Evolutionary conservation across 2,888 invertebrate species (phyloP), one percentile per base, ranked within the genome.

Genomic region (Alcis repandata): DNA sequence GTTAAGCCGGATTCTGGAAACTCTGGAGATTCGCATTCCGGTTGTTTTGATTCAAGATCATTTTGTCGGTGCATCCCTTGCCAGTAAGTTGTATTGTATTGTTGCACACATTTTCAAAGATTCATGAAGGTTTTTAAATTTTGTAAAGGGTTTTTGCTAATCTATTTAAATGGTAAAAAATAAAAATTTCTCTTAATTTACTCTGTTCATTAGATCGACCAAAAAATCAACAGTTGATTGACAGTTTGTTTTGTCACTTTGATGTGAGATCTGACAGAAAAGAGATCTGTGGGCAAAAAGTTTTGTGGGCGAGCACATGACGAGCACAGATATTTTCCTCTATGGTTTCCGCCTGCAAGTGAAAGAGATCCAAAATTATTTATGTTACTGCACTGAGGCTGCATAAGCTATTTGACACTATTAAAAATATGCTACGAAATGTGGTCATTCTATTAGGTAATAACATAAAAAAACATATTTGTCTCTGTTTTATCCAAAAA

Each of bases 1-100:
- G 72, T 63, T 41, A 82, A 69, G 33, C 73, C 73, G 22, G 69
- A 73, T 62, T 81, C 76, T 32, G 80, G 49, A 69, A 59, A 54
- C 67, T 67, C 48, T 65, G 71, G 11, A 33, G 49, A 32, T 63
- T 72, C 69, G 60, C 62, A 67, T 45, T 72, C 75, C 61, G 53
- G 62, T 27, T 45, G 19, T 60, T 46, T 67, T 40, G 63, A 43
- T 49, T 60, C 59, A 54, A 46, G 17, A 70, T 61, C 49, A 68
- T 72, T 74, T 70, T 70, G 75, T 64, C 79, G 82, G 79, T 83
- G 85, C 88, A 88, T 88, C 57, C 83, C 87, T 85, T 76, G 70
- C 72, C 63, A 67, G 72, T 79, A 38, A 62, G 53, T 53, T 41
- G 13, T 60, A 63, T 63, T 70, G 60, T 70, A 67, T 58, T 70